Evolutionary conservation across 2,888 invertebrate genomes (phyloP).

Genomic region (Asteroscopus sphinx): DNA sequence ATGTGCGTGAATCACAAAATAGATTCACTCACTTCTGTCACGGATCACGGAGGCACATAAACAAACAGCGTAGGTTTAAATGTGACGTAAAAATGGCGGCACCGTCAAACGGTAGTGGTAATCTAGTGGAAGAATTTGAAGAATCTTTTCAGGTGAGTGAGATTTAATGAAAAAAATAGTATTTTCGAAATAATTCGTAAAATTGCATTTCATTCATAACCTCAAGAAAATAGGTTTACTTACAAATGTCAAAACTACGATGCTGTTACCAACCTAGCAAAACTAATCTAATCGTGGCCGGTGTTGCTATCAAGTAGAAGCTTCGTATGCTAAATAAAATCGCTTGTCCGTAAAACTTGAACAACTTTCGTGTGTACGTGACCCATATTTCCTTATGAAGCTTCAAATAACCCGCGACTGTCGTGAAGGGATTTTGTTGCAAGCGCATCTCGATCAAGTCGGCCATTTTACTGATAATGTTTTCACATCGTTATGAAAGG

Average conservation of each 20-base stretch:
- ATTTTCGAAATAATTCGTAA: conserved; percentile 18
- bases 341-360: conserved; percentile 58
- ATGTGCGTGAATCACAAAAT: conserved; percentile 54
- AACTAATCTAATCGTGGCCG: conserved; percentile 66
- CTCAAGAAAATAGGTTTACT: conserved; percentile 64
- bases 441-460: conserved; percentile 84
- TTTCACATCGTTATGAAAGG: conserved; percentile 79
- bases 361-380: conserved; percentile 83
- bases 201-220: conserved; percentile 66
- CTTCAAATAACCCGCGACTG: conserved; percentile 73
- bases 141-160: conserved; percentile 95
- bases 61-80: conserved; percentile 46
- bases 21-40: conserved; percentile 52
- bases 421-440: conserved; percentile 80
- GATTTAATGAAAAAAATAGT: background rate
- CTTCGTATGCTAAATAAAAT: conserved; percentile 77
- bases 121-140: conserved; percentile 96
- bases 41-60: conserved; percentile 49
- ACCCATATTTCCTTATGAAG: conserved; percentile 80
- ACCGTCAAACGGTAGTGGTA: conserved; percentile 95
- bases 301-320: conserved; percentile 78
- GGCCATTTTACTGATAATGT: conserved; percentile 89
- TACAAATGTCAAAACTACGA: conserved; percentile 73
- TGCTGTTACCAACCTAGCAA: conserved; percentile 76
- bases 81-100: conserved; percentile 90